A percentile compares a stretch with the other conserved stretches of the same genome.
Evolutionary conservation across 2,797 vertebrate genomes (phyloP).

Genomic region (Peromyscus melanophrys): DNA sequence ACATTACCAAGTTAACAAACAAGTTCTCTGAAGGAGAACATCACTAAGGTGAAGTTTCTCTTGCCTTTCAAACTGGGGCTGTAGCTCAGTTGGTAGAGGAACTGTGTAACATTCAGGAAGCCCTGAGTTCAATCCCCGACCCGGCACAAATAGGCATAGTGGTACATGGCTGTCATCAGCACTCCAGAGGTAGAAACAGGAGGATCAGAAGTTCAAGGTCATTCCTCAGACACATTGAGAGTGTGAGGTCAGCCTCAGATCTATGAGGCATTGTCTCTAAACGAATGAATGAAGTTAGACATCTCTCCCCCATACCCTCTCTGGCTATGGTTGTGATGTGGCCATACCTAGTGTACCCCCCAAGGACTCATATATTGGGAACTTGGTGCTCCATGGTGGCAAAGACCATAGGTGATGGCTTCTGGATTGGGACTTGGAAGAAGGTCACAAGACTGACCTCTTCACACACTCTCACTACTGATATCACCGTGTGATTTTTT

Average conservation of each 20-base stretch:
- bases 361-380: background rate
- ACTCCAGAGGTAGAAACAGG: background rate
- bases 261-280: background rate
- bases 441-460: background rate
- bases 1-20: background rate
- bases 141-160: background rate
- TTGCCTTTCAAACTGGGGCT: background rate
- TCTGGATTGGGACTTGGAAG: background rate
- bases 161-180: background rate
- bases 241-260: background rate
- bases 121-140: background rate
- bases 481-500: background rate
- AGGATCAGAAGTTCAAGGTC: background rate
- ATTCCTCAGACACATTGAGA: background rate
- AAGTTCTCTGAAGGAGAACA: background rate
- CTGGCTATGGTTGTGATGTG: background rate
- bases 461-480: background rate
- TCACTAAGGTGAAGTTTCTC: background rate
- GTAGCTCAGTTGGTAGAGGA: background rate
- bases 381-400: too few species aligned
- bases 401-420: background rate
- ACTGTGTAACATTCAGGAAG: background rate
- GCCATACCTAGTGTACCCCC: background rate
- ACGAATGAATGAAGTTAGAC: background rate
- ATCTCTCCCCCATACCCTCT: background rate